A percentile compares a stretch with the other conserved stretches of the same genome.
phyloP scores from a whole-genome alignment of 1,140 invertebrate species.

The Oryctes rhinoceros region DNA sequence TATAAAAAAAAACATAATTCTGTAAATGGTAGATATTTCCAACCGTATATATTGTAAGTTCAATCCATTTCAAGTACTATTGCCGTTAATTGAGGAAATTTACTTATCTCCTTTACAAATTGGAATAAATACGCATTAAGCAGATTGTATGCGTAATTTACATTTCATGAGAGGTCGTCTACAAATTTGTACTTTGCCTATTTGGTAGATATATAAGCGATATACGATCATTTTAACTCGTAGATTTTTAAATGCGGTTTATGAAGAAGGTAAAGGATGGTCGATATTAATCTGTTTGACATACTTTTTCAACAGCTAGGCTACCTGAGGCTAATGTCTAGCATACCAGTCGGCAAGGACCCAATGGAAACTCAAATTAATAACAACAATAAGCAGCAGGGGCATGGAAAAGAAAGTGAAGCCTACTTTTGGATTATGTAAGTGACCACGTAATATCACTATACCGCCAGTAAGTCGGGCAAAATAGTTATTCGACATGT shows the following conservation, averaged over 20 bases:
- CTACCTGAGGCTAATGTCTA: not conserved
- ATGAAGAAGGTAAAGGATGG: not conserved
- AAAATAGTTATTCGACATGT: not conserved
- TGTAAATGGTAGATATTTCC: not conserved
- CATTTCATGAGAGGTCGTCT: not conserved
- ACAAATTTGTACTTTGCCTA: not conserved
- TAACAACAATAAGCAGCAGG: constrained; percentile 19
- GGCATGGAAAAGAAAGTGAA: constrained; percentile 49
- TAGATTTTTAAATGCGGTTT: not conserved
- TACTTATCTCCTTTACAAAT: not conserved
- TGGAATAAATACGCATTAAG: not conserved
- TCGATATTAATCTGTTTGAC: not conserved
- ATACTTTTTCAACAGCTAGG: not conserved
- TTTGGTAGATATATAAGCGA: not conserved
- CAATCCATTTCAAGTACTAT: not conserved
- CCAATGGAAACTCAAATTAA: not conserved
- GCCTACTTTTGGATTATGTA: constrained; percentile 54
- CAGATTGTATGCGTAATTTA: not conserved
- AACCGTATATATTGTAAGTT: not conserved
- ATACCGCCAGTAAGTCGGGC: constrained; percentile 14
- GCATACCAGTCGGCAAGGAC: not conserved
- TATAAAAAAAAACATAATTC: not conserved
- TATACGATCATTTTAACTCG: not conserved
- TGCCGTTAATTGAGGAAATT: not conserved
- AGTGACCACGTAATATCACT: constrained; percentile 44